Conservation (phyloP, 2,888 invertebrate species). For the Ariolimax columbianus region DNA sequence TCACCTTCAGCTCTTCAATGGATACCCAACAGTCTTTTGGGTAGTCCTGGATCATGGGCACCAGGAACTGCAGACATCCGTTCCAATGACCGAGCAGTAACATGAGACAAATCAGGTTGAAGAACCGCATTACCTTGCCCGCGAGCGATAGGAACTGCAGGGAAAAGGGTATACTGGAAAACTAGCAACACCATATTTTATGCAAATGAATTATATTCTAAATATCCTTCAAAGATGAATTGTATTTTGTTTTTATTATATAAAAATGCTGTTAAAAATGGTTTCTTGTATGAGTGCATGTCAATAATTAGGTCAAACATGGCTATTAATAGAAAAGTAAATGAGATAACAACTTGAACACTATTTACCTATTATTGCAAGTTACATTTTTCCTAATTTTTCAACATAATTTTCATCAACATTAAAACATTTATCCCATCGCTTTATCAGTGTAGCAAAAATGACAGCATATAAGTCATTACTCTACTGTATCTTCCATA, state of each 20-base stretch:
- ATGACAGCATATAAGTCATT: too few species aligned
- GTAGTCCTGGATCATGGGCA: constrained; percentile 98
- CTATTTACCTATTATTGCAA: too few species aligned
- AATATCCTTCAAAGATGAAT: background rate
- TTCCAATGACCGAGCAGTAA: constrained; percentile 99
- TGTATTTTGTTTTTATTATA: background rate
- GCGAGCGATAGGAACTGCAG: constrained; percentile 98
- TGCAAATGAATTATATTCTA: background rate
- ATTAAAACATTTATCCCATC: too few species aligned
- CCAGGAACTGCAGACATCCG: constrained; percentile 98
- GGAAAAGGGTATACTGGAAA: constrained; percentile 33
- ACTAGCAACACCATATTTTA: constrained; percentile 28
- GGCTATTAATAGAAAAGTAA: too few species aligned
- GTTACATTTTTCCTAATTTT: too few species aligned
- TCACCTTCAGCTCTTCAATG: constrained; percentile 97
- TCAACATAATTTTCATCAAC: too few species aligned
- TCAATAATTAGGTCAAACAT: too few species aligned
- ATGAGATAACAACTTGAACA: too few species aligned
- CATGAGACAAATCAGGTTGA: constrained; percentile 99
- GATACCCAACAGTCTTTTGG: constrained; percentile 99
- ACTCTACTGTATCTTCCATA: too few species aligned
- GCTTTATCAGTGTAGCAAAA: too few species aligned
- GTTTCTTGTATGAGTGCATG: background rate
- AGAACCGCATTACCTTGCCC: constrained; percentile 99
- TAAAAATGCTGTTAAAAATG: background rate